Evolutionary conservation across 2,113 vertebrate species (phyloP), one percentile per base, ranked within the genome.

Genomic region (Bubo bubo): DNA sequence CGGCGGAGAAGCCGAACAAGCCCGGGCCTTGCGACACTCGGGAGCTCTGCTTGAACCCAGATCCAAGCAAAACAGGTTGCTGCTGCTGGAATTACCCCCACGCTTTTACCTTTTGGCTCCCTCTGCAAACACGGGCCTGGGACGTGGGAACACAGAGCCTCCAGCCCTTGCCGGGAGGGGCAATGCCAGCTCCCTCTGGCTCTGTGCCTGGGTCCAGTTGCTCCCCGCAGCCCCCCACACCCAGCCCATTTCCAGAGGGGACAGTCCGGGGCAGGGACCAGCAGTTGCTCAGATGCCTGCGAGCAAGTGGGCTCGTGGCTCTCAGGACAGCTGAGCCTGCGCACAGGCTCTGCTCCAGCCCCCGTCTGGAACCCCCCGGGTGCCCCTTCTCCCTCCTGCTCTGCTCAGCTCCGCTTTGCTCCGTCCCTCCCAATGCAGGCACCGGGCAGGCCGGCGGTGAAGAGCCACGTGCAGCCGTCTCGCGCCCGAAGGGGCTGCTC

Each of bases 261-360:
- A 5, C 8, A 7, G 58, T 0, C 47, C 4, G 39, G 77, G 82
- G 27, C 59, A 64, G 81, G 41, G 86, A 47, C 43, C 60, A 3
- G 13, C 16, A 2, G 0, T 8, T 64, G 17, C 28, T 9, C 64
- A 35, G 32, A 14, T 8, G 39, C 32, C 9, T 1, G 4, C 1
- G 21, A 22, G 30, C 9, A 15, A 23, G 8, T 15, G 32, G 52
- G 35, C 66, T 82, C 1, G 2, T 43, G 0, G 4, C n/a, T 58
- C 43, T 26, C 2, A 2, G 70, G 26, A 28, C 49, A 45, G 26
- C 56, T 20, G 58, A 19, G 47, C 68, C 47, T 15, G 8, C 35
- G 2, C 9, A 4, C 12, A 20, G 26, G 2, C 6, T 16, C 37
- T 73, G 26, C 68, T 41, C 37, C 24, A 18, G 30, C 35, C 19